phyloP scores from a whole-genome alignment of 2,797 vertebrate genomes.

The Amblyopsis hoosieri region DNA sequence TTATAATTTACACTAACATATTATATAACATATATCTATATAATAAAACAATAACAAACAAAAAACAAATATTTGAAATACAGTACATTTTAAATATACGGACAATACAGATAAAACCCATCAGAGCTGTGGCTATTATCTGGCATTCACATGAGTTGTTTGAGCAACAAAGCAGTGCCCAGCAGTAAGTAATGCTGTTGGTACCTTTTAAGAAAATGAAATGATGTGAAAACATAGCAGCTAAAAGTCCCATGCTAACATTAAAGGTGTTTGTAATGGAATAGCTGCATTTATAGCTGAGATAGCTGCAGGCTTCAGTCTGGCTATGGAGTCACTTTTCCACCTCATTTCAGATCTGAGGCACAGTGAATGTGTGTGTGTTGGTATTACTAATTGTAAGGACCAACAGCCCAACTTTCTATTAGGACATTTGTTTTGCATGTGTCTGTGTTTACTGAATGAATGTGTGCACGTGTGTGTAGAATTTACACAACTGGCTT shows the following conservation, averaged over 20 bases:
- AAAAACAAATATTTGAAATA: background rate
- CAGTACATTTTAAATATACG: too few species aligned
- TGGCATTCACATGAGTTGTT: slow-evolving; percentile 22
- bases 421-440: too few species aligned
- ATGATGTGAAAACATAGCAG: slow-evolving; percentile 36
- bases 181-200: slow-evolving; percentile 31
- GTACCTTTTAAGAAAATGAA: slow-evolving; percentile 42
- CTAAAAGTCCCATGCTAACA: slow-evolving; percentile 43
- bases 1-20: background rate
- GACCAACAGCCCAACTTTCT: too few species aligned
- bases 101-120: background rate
- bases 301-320: slow-evolving; percentile 55
- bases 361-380: slow-evolving; percentile 32
- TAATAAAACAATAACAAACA: background rate
- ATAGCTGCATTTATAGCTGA: slow-evolving; percentile 59
- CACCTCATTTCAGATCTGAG: slow-evolving; percentile 67
- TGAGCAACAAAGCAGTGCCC: slow-evolving; percentile 23
- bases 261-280: slow-evolving; percentile 68
- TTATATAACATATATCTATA: too few species aligned
- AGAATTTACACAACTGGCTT: slow-evolving; percentile 33
- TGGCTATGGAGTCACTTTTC: slow-evolving; percentile 57
- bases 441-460: slow-evolving; percentile 10
- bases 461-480: slow-evolving; percentile 17
- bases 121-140: slow-evolving; percentile 28
- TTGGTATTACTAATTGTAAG: background rate